Conservation (phyloP, 1,140 invertebrate genomes). For the Philaenus spumarius region DNA sequence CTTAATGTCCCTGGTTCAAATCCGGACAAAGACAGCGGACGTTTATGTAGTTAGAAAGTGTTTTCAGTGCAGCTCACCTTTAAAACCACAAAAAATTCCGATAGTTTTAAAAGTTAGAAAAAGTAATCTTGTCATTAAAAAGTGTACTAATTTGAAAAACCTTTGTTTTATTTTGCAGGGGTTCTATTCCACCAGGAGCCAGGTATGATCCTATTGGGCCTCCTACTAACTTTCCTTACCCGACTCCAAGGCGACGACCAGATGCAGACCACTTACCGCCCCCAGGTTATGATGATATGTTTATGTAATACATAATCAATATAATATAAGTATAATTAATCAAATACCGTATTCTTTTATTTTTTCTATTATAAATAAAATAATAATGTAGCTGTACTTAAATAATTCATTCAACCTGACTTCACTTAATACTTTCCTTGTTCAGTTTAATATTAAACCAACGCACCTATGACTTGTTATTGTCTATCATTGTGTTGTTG, state of each 20-base stretch:
- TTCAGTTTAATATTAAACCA: too few relatives aligned
- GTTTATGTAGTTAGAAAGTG: neutral
- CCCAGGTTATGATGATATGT: constrained; percentile 62
- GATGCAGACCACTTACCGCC: constrained; percentile 68
- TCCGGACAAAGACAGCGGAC: neutral
- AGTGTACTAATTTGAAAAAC: neutral
- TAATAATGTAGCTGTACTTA: too few relatives aligned
- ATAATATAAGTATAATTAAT: too few relatives aligned
- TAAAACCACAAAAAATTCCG: neutral
- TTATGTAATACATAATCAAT: too few relatives aligned
- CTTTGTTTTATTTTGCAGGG: constrained; percentile 42
- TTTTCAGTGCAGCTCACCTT: neutral
- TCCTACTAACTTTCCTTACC: constrained; percentile 42
- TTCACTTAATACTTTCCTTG: too few relatives aligned
- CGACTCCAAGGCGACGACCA: constrained; percentile 41
- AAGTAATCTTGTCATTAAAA: constrained; percentile 14
- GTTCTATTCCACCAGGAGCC: constrained; percentile 64
- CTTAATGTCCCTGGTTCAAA: neutral
- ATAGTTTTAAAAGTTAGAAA: neutral
- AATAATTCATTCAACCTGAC: too few relatives aligned
- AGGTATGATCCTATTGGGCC: constrained; percentile 78
- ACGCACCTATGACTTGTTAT: too few relatives aligned
- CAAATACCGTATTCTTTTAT: too few relatives aligned
- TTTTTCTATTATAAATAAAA: too few relatives aligned
- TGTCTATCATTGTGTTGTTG: too few relatives aligned